Conservation (phyloP, 2,888 invertebrate species). For the Cistogaster globosa region DNA sequence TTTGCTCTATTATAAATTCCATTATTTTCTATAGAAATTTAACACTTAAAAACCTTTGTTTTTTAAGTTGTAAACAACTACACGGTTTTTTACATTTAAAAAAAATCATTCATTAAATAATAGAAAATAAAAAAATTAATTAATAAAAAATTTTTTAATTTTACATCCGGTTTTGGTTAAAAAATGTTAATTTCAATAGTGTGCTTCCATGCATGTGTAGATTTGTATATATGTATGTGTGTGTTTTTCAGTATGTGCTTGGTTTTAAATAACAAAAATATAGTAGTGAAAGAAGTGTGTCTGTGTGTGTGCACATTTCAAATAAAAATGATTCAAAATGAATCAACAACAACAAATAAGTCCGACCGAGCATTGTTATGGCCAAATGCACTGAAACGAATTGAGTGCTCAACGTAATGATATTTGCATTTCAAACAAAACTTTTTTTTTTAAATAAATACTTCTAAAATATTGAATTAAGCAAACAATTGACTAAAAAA, state of each 20-base stretch:
- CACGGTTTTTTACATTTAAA: neutral
- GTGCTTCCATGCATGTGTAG: too few relatives aligned
- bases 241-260: too few relatives aligned
- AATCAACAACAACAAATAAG: slow-evolving; percentile 33
- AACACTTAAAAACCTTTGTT: neutral
- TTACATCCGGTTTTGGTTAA: slow-evolving; percentile 47
- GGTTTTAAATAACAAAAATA: neutral
- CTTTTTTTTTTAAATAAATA: slow-evolving; percentile 16
- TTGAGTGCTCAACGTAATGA: neutral
- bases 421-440: slow-evolving; percentile 28
- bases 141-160: neutral
- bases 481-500: neutral
- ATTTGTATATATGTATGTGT: too few relatives aligned
- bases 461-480: neutral
- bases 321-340: slow-evolving; percentile 43
- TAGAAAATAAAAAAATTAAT: slow-evolving; percentile 2
- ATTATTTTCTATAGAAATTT: slow-evolving; percentile 13
- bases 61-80: neutral
- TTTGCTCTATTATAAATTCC: slow-evolving; percentile 17
- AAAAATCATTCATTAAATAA: slow-evolving; percentile 17
- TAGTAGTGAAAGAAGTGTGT: neutral
- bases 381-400: slow-evolving; percentile 13
- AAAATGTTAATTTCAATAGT: slow-evolving; percentile 1
- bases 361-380: slow-evolving; percentile 8
- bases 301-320: neutral